Percentiles rank a stretch among this genome's conserved stretches.
Conservation (phyloP, 2,797 vertebrate genomes). For the Danio choprae region DNA sequence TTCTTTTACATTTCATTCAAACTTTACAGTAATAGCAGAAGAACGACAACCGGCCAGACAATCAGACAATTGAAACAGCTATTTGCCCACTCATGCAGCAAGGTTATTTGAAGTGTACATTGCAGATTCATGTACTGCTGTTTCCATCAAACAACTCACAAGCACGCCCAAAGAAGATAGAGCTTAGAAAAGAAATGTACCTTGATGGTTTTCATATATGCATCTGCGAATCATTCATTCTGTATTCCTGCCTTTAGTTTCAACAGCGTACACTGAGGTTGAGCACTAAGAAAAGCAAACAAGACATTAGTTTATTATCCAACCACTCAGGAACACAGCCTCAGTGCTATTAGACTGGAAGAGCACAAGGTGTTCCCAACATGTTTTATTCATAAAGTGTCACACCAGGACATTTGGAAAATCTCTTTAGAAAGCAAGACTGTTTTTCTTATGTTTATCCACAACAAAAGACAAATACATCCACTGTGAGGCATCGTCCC, state of each 20-base stretch:
- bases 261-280: not conserved
- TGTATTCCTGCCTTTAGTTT: not conserved
- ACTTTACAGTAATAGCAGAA: not conserved
- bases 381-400: slow-evolving; percentile 41
- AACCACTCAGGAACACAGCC: not conserved
- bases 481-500: not conserved
- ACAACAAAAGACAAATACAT: not conserved
- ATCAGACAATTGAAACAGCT: not conserved
- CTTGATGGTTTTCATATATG: not conserved
- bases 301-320: slow-evolving; percentile 1
- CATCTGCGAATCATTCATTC: not conserved
- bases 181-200: not conserved
- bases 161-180: not conserved
- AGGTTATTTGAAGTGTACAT: not conserved
- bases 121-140: not conserved
- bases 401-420: slow-evolving; percentile 23
- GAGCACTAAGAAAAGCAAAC: not conserved
- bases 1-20: not conserved
- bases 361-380: not conserved
- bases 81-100: not conserved
- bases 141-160: not conserved
- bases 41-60: not conserved
- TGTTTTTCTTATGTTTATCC: not conserved
- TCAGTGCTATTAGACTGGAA: not conserved
- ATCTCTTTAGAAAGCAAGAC: not conserved